A percentile compares a stretch with the other conserved stretches of the same genome.
phyloP scores from a whole-genome alignment of 1,140 invertebrate species.

The Diabrotica undecimpunctata region DNA sequence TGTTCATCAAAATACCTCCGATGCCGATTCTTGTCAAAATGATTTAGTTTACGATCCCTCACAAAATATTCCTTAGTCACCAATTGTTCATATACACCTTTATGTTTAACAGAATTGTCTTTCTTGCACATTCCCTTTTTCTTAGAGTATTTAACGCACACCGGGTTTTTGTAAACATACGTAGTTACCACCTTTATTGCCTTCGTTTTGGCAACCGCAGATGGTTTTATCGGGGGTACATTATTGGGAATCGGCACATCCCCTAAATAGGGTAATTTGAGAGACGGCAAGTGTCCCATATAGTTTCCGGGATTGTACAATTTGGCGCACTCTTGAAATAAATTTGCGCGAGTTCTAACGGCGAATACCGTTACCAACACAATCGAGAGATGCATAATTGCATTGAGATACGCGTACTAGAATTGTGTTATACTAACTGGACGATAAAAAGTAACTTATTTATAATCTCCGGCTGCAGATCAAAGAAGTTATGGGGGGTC shows the following conservation, averaged over 20 bases:
- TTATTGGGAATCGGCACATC: conserved; percentile 35
- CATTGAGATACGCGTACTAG: not conserved
- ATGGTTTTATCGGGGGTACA: conserved; percentile 30
- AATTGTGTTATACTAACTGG: conserved; percentile 13
- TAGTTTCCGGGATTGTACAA: conserved; percentile 42
- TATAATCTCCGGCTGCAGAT: no score
- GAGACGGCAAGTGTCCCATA: conserved; percentile 34
- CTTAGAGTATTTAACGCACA: conserved; percentile 40
- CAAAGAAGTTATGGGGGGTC: no score
- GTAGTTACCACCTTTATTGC: conserved; percentile 39
- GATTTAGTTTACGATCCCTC: conserved; percentile 24
- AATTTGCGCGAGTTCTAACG: conserved; percentile 18
- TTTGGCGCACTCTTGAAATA: conserved; percentile 31
- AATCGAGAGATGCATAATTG: conserved; percentile 26
- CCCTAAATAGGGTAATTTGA: conserved; percentile 41
- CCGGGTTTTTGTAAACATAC: conserved; percentile 40
- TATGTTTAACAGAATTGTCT: conserved; percentile 19
- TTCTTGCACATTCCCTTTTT: conserved; percentile 34
- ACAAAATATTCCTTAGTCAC: conserved; percentile 41
- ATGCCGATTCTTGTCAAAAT: conserved; percentile 11
- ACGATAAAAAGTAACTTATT: not conserved
- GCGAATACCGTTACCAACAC: conserved; percentile 19
- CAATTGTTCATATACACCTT: conserved; percentile 31
- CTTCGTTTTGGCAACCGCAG: conserved; percentile 37
- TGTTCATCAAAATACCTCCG: conserved; percentile 1